Conservation (phyloP, 37 sponge, comb jelly and placozoan species). For the Theonella swinhoei region DNA sequence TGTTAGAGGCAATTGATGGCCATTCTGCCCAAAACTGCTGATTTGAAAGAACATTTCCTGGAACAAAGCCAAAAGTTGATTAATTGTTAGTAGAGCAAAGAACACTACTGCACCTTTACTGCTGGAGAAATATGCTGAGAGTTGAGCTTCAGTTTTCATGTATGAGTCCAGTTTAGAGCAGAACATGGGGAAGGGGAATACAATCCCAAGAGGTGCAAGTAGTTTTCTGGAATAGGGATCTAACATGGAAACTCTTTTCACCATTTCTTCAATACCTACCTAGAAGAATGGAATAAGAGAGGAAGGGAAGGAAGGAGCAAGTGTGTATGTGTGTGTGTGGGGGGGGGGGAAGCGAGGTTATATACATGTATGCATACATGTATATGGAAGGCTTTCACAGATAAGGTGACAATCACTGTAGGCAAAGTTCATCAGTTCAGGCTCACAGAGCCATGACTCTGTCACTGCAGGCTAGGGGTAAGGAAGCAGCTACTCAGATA, state of each 20-base stretch:
- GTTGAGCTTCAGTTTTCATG: constrained; percentile 33
- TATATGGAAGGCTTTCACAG: too few relatives aligned
- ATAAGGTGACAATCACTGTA: too few relatives aligned
- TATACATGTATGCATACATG: too few relatives aligned
- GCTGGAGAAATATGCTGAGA: background rate
- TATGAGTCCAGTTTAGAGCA: constrained; percentile 78
- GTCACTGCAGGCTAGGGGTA: too few relatives aligned
- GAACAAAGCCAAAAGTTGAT: background rate
- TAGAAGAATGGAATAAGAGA: too few relatives aligned
- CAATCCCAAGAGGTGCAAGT: constrained; percentile 73
- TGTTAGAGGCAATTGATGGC: constrained; percentile 2
- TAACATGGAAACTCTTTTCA: constrained; percentile 3
- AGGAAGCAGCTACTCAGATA: too few relatives aligned
- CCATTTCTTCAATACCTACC: constrained; percentile 66
- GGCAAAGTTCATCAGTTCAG: too few relatives aligned
- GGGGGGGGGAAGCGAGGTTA: too few relatives aligned
- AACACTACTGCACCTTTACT: too few relatives aligned
- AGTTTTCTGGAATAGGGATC: constrained; percentile 31
- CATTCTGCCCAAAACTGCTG: constrained; percentile 72
- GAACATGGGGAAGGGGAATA: constrained; percentile 78
- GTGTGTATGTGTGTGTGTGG: too few relatives aligned
- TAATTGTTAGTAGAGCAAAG: background rate
- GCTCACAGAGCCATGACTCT: too few relatives aligned
- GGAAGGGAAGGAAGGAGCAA: too few relatives aligned
- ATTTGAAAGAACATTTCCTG: constrained; percentile 28